Evolutionary conservation across 2,797 vertebrate genomes (phyloP), one percentile per base, ranked within the genome.

Genomic region (Hyperoplus lanceolatus): DNA sequence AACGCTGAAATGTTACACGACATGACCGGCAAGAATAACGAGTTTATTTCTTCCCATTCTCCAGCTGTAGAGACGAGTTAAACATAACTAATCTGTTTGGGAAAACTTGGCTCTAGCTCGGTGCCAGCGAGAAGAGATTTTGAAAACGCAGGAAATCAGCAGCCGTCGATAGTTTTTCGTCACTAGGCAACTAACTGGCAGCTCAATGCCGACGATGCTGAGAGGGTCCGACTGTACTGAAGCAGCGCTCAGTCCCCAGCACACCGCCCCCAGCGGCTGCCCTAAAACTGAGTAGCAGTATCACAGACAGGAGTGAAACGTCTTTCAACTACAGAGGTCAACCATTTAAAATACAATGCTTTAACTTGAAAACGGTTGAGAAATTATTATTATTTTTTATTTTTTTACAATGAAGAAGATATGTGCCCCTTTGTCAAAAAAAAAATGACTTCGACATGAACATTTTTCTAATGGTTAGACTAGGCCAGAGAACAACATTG

Each of bases 121-220:
- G 58, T 58, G 67, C 38, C 62, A 82, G 82, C 57, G 70, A 29
- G 29, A 70, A n/a, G 79, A 73, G 73, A 77, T 83, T 91, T 90
- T 77, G 77, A 82, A 89, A 82, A 79, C 81, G 80, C 89, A 92
- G 89, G 90, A 94, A 93, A 84, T 88, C 68, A 81, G 79, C 5
- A 75, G 80, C 72, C n/a, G 53, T 61, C 54, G n/a, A 80, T 66
- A 88, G 89, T 89, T 93, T 86, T 81, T 81, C 85, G 89, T 95
- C 90, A 90, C 94, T 93, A 94, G 87, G 94, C 94, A 95, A 95
- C 94, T 73, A 95, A 95, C 94, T 73, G 62, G 61, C 53, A 45
- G 66, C 63, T 68, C 69, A 11, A 18, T 41, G 79, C 70, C 57
- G 43, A 90, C 66, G 69, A 83, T 0, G 6, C 18, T 1, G 42